Evolutionary conservation across 2,113 vertebrate species (phyloP), one percentile per base, ranked within the genome.

Genomic region (Pluvianellus socialis): DNA sequence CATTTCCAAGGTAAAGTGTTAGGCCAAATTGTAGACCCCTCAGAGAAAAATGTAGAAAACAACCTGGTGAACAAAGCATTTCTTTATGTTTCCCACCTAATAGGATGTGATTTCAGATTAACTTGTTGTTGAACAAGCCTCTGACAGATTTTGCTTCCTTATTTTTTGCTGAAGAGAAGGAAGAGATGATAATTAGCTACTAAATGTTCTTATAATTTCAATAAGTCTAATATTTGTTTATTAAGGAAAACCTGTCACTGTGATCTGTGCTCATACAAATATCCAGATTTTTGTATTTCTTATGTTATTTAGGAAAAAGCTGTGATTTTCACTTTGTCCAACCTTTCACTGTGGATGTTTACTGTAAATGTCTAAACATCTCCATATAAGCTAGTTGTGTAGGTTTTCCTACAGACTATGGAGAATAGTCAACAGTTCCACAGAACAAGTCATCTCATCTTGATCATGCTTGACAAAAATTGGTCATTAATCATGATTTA

Each of bases 21-120:
- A 88, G 90, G 88, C 94, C 71, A 95, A 96, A 97, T 96, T 92
- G 86, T 40, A 94, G 86, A 40, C 63, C 42, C 61, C 79, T 87
- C 42, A 89, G 83, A 65, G 97, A 96, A 96, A 93, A 86, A 92
- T 90, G 88, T 82, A 80, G 67, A 92, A 97, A 98, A 95, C 83
- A 94, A 93, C n/a, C 59, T 73, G 89, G 86, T 68, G 81, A 96
- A 91, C 86, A 90, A 97, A 83, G 32, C 30, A 66, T 32, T 58
- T 79, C 72, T 96, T 95, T 83, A 67, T 63, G 44, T 92, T 95
- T 85, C 73, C 62, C 70, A 83, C 30, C 45, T 65, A 82, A 81
- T 55, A 88, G 70, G 44, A 71, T 72, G 28, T 66, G 63, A 94
- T 50, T 95, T 97, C 35, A 49, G 73, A 91, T 59, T 72, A 90